Percentiles rank a stretch among this genome's conserved stretches.
Conservation (phyloP, 1,140 invertebrate genomes). For the Bicyclus anynana region DNA sequence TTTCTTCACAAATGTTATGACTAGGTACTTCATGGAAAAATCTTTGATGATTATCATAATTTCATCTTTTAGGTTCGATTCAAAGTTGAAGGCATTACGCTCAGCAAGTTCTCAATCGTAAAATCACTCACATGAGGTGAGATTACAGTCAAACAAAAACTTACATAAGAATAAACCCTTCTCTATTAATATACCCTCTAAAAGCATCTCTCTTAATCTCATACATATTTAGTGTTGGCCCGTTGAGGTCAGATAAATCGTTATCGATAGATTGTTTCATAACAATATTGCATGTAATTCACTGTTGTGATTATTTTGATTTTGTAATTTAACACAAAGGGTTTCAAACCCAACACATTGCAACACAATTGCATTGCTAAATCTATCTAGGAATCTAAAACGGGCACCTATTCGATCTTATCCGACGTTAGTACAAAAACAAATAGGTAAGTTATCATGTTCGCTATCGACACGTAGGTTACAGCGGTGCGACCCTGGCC, state of each 20-base stretch:
- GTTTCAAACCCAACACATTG: constrained; percentile 3
- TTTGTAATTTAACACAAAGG: not conserved
- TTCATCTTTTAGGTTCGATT: no score
- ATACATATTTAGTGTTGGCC: no score
- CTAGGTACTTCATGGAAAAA: no score
- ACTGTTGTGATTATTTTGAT: not conserved
- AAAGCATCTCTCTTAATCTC: no score
- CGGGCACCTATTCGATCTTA: constrained; percentile 11
- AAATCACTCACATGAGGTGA: no score
- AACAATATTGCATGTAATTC: not conserved
- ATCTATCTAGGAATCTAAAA: constrained; percentile 6
- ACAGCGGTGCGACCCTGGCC: constrained; percentile 16
- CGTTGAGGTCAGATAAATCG: not conserved
- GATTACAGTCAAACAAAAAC: no score
- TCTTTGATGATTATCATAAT: no score
- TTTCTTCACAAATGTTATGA: no score
- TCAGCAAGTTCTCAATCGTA: no score
- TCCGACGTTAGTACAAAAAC: constrained; percentile 4
- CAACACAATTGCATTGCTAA: not conserved
- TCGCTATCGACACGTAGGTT: constrained; percentile 14
- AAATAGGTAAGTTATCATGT: constrained; percentile 17
- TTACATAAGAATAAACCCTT: no score
- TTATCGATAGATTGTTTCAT: not conserved
- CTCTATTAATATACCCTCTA: no score
- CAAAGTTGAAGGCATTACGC: no score